Evolutionary conservation across 2,888 invertebrate genomes (phyloP).

Genomic region (Dioctria rufipes): DNA sequence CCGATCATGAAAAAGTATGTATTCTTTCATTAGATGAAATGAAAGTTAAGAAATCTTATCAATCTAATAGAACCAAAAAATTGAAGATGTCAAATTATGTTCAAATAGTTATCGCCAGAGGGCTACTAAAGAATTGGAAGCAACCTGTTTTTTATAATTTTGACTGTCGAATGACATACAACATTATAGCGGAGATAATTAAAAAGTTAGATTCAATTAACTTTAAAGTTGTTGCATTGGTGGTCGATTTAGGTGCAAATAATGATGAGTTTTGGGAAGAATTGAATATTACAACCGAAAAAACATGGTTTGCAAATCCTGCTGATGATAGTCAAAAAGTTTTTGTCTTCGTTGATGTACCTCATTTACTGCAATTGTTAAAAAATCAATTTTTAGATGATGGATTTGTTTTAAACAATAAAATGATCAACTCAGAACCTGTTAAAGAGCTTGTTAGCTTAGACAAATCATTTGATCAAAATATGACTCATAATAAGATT

Average conservation of each 20-base stretch:
- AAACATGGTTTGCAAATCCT: conserved; percentile 23
- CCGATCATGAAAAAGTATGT: too few relatives aligned
- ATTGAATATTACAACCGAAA: not conserved
- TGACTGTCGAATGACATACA: conserved; percentile 60
- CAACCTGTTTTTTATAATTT: conserved; percentile 63
- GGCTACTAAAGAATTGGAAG: conserved; percentile 62
- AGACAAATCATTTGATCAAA: not conserved
- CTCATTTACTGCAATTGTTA: conserved; percentile 16
- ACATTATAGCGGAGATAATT: conserved; percentile 58
- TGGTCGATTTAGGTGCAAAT: conserved; percentile 60
- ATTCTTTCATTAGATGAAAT: too few relatives aligned
- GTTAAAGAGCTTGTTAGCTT: not conserved
- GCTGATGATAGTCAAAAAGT: not conserved
- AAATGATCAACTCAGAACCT: conserved; percentile 1
- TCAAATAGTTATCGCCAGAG: conserved; percentile 62
- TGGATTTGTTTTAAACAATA: conserved; percentile 10
- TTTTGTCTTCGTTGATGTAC: conserved; percentile 25
- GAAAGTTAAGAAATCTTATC: too few relatives aligned
- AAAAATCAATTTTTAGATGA: conserved; percentile 15
- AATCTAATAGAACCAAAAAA: too few relatives aligned
- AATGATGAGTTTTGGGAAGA: conserved; percentile 6
- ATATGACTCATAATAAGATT: not conserved
- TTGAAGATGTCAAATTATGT: conserved; percentile 48
- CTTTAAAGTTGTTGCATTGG: conserved; percentile 62
- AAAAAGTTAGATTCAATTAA: conserved; percentile 59